Percentiles rank a stretch among this genome's conserved stretches.
Evolutionary conservation across 2,797 vertebrate species (phyloP).

Genomic region (Falco concolor): DNA sequence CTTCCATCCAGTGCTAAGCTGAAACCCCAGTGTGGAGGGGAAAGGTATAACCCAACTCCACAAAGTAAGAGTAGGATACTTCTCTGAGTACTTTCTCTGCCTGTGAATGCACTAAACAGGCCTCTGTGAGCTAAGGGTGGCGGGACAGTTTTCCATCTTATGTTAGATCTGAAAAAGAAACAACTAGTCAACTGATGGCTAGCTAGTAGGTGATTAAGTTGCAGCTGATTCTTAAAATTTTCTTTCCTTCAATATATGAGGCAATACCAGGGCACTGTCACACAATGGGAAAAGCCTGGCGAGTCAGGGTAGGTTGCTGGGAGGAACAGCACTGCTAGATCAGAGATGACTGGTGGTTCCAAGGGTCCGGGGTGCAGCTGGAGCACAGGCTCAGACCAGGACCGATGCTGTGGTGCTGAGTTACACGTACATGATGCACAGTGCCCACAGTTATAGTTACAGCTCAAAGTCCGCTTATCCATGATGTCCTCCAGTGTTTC

Average conservation of each 20-base stretch:
- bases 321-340: not conserved
- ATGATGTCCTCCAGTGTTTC: not conserved
- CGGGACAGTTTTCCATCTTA: not conserved
- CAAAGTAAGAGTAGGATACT: not conserved
- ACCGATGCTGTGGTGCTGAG: not conserved
- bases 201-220: not conserved
- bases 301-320: not conserved
- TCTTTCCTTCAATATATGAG: not conserved
- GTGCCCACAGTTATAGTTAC: not conserved
- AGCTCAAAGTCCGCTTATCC: not conserved
- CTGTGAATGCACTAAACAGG: not conserved
- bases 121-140: not conserved
- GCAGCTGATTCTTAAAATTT: not conserved
- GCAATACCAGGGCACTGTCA: not conserved
- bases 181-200: not conserved
- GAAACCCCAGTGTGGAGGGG: not conserved
- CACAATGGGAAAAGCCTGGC: not conserved
- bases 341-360: not conserved
- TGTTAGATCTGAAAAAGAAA: not conserved
- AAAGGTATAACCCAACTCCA: not conserved
- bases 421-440: accelerated
- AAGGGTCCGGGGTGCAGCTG: not conserved
- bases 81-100: not conserved
- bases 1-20: not conserved
- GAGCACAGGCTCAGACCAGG: not conserved